These are phyloP conservation scores for Rhopalosiphum padi DNA, from an alignment of 1,140 invertebrate genomes.

Conservation along the genomic window DNA sequence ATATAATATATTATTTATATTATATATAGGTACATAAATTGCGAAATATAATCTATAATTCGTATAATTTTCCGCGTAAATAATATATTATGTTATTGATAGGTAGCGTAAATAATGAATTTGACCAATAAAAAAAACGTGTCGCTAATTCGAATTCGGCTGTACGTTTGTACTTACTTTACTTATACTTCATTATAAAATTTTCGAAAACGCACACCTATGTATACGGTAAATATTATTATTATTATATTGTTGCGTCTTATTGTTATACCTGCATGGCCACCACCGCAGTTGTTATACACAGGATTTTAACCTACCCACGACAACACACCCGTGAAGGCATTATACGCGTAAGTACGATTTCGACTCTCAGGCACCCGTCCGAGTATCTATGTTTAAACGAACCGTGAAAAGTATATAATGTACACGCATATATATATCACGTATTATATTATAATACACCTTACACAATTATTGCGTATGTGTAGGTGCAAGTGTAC, in stretches of 20 bases:
- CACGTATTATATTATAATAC: background rate
- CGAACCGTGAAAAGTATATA: conserved; percentile 6
- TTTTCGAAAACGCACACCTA: background rate
- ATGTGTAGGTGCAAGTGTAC: conserved; percentile 4
- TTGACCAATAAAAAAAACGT: background rate
- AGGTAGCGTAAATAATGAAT: conserved; percentile 34
- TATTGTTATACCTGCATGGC: background rate
- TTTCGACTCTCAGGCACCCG: background rate
- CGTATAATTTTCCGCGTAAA: conserved; percentile 12
- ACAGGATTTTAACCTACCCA: conserved; percentile 1
- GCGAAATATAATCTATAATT: background rate
- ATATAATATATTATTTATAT: background rate
- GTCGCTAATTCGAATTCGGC: background rate
- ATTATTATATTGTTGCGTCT: background rate
- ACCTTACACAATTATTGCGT: background rate
- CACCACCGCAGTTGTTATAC: background rate
- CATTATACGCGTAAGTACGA: background rate
- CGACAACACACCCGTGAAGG: background rate
- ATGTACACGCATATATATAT: background rate
- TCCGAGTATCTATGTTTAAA: background rate
- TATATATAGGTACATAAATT: background rate
- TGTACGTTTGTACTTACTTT: background rate
- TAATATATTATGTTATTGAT: background rate
- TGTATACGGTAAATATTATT: background rate
- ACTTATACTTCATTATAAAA: background rate